Evolutionary conservation across 2,888 invertebrate genomes (phyloP).

Genomic region (Pristionchus entomophagus): DNA sequence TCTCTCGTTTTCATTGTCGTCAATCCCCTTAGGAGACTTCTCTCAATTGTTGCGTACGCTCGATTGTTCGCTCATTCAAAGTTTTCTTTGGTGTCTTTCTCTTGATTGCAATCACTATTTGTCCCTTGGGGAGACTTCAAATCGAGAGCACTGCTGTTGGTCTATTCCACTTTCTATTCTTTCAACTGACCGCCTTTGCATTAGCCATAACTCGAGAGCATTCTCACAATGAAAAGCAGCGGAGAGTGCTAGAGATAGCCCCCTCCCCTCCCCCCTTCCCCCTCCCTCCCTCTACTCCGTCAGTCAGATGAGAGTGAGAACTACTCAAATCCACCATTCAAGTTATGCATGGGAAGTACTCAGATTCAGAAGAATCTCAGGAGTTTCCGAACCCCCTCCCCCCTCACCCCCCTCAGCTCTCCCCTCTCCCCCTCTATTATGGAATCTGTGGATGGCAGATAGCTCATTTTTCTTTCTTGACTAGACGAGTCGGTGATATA

Average conservation of each 20-base stretch:
- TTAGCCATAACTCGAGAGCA: conserved; percentile 16
- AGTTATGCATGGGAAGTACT: neutral
- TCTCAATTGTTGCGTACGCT: conserved; percentile 36
- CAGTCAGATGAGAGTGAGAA: neutral
- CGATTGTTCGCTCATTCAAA: conserved; percentile 23
- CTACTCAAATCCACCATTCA: neutral
- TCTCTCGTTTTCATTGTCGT: neutral
- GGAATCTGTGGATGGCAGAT: neutral
- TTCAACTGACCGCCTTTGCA: conserved; percentile 27
- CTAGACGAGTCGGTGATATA: neutral
- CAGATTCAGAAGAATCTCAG: neutral
- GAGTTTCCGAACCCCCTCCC: conserved; percentile 14
- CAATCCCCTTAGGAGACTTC: neutral
- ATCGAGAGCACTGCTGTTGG: neutral
- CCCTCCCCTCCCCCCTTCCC: too few species aligned
- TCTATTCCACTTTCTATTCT: conserved; percentile 11
- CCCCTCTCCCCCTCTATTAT: too few species aligned
- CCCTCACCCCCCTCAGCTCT: too few species aligned
- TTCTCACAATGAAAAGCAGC: conserved; percentile 11
- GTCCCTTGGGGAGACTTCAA: neutral
- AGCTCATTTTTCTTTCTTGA: neutral
- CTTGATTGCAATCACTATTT: conserved; percentile 35
- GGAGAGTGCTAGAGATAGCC: conserved; percentile 10
- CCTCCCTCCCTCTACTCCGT: too few species aligned
- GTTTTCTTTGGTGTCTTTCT: neutral